Evolutionary conservation across 2,888 invertebrate species (phyloP).

Genomic region (Drosophila pseudotakahashii): DNA sequence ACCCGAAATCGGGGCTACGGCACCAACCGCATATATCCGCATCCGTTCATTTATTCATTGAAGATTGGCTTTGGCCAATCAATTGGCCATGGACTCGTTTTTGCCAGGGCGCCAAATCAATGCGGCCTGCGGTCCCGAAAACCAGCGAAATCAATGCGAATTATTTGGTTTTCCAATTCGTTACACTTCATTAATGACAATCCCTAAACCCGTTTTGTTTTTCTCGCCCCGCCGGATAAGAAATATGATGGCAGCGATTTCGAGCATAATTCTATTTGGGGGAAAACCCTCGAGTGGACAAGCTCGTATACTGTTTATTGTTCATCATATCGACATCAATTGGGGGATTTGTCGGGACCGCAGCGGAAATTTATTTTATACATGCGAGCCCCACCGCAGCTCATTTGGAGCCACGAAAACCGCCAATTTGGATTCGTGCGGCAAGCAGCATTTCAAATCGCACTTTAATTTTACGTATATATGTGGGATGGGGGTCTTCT

Average conservation of each 20-base stretch:
- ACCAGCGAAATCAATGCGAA: slow-evolving; percentile 76
- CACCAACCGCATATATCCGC: slow-evolving; percentile 1
- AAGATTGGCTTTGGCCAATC: slow-evolving; percentile 76
- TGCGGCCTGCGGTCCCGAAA: slow-evolving; percentile 66
- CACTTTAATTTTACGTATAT: slow-evolving; percentile 67
- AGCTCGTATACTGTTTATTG: slow-evolving; percentile 51
- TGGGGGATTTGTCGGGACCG: slow-evolving; percentile 40
- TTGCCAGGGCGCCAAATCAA: slow-evolving; percentile 60
- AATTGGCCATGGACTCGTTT: slow-evolving; percentile 63
- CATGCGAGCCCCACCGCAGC: slow-evolving; percentile 57
- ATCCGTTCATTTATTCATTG: slow-evolving; percentile 72
- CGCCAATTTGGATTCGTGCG: slow-evolving; percentile 69
- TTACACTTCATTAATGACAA: slow-evolving; percentile 77
- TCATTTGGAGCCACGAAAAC: slow-evolving; percentile 73
- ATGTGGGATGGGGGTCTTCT: background rate
- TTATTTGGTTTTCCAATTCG: slow-evolving; percentile 81
- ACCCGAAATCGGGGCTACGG: slow-evolving; percentile 1
- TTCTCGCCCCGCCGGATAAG: slow-evolving; percentile 3
- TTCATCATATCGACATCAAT: slow-evolving; percentile 60
- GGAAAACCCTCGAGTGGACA: slow-evolving; percentile 31
- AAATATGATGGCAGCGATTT: slow-evolving; percentile 38
- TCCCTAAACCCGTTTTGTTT: slow-evolving; percentile 38
- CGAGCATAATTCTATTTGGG: slow-evolving; percentile 61
- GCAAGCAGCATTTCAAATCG: slow-evolving; percentile 64
- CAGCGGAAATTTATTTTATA: slow-evolving; percentile 69